phyloP scores from a whole-genome alignment of 2,797 vertebrate genomes.

The Nannoperca australis region DNA sequence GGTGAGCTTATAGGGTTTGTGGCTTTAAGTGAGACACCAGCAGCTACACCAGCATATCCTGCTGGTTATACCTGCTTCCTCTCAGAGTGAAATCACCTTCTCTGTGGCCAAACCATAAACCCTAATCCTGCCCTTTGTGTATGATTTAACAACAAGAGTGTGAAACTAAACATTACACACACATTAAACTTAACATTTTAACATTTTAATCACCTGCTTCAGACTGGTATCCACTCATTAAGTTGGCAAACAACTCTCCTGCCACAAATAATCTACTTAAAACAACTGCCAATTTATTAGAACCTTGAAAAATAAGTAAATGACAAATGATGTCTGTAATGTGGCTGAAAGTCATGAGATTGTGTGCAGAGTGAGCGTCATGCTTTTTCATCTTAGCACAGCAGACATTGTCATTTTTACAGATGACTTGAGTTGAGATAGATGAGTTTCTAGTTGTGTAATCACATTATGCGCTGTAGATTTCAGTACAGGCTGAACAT shows the following conservation, averaged over 20 bases:
- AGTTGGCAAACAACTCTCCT: not conserved
- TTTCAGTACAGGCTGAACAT: not conserved
- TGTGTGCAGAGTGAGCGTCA: not conserved
- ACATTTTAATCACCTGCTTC: not conserved
- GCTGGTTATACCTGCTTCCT: conserved; percentile 56
- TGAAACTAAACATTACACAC: not conserved
- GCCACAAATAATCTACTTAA: not conserved
- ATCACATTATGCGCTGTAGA: not conserved
- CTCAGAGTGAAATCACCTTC: conserved; percentile 30
- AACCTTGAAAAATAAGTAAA: not conserved
- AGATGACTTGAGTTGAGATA: not conserved
- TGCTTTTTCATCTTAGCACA: not conserved
- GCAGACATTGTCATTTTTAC: not conserved
- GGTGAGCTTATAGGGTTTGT: conserved; percentile 20
- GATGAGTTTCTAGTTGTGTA: not conserved
- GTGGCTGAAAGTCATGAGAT: not conserved
- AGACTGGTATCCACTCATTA: not conserved
- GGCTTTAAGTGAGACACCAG: conserved; percentile 20
- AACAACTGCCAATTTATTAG: not conserved
- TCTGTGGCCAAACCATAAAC: conserved; percentile 40
- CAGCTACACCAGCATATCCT: conserved; percentile 17
- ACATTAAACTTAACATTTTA: not conserved
- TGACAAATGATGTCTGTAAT: not conserved
- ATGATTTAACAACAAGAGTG: not conserved
- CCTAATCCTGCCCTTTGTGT: not conserved